A percentile compares a stretch with the other conserved stretches of the same genome.
phyloP scores from a whole-genome alignment of 2,888 invertebrate species.

The Nymphalis c-album region DNA sequence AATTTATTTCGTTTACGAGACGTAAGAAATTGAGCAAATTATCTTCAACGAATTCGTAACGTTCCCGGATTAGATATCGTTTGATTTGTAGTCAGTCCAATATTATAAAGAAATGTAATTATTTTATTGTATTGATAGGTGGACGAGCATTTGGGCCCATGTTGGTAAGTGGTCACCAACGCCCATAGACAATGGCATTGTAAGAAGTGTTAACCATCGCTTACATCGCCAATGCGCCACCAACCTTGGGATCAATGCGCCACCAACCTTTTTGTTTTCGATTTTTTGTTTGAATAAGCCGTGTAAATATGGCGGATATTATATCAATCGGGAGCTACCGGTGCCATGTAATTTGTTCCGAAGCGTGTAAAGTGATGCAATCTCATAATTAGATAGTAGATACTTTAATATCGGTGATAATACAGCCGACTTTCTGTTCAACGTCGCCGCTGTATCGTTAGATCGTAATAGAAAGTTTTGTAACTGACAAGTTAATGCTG shows the following conservation, averaged over 20 bases:
- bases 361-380: slow-evolving; percentile 32
- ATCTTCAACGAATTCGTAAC: slow-evolving; percentile 25
- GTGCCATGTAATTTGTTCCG: slow-evolving; percentile 37
- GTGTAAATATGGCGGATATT: slow-evolving; percentile 29
- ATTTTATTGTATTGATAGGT: too few relatives aligned
- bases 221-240: too few relatives aligned
- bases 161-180: too few relatives aligned
- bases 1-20: slow-evolving; percentile 28
- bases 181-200: too few relatives aligned
- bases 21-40: slow-evolving; percentile 31
- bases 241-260: too few relatives aligned
- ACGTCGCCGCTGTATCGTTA: slow-evolving; percentile 26
- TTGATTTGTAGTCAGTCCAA: slow-evolving; percentile 29
- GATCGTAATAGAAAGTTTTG: slow-evolving; percentile 31
- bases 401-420: slow-evolving; percentile 38
- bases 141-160: too few relatives aligned
- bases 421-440: slow-evolving; percentile 31
- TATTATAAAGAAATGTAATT: slow-evolving; percentile 37
- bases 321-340: slow-evolving; percentile 34
- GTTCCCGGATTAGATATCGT: slow-evolving; percentile 22
- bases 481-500: slow-evolving; percentile 28
- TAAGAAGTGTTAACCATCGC: too few relatives aligned
- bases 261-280: too few relatives aligned
- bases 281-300: slow-evolving; percentile 36
- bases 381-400: slow-evolving; percentile 38